A percentile compares a stretch with the other conserved stretches of the same genome.
phyloP scores from a whole-genome alignment of 1,140 invertebrate species.

The Diorhabda carinulata region DNA sequence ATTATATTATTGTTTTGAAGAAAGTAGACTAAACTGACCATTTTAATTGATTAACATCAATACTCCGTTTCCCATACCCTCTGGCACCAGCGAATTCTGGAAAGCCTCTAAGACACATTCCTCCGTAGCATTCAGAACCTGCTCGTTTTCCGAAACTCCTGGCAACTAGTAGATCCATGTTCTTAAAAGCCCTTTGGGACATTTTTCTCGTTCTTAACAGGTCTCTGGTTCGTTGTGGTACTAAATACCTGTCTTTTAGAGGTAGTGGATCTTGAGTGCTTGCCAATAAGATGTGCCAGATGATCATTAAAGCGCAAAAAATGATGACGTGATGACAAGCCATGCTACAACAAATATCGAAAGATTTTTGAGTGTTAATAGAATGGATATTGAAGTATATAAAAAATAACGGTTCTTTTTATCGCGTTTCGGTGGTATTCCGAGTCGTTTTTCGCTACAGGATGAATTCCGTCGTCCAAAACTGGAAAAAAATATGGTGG shows the following conservation, averaged over 20 bases:
- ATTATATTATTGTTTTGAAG: not conserved
- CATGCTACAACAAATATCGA: slow-evolving; percentile 16
- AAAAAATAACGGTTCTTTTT: not conserved
- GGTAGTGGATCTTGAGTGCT: slow-evolving; percentile 5
- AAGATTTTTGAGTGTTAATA: not conserved
- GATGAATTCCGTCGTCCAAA: not conserved
- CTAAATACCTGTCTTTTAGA: slow-evolving; percentile 9
- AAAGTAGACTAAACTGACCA: slow-evolving; percentile 4
- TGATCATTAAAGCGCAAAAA: slow-evolving; percentile 16
- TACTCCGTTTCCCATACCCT: slow-evolving; percentile 11
- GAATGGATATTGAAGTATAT: not conserved
- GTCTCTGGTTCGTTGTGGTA: slow-evolving; percentile 14
- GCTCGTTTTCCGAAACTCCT: slow-evolving; percentile 22
- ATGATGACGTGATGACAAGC: slow-evolving; percentile 20
- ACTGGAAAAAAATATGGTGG: not conserved
- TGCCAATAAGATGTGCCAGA: slow-evolving; percentile 18
- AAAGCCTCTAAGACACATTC: slow-evolving; percentile 4
- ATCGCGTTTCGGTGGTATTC: not conserved
- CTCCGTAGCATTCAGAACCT: slow-evolving; percentile 7
- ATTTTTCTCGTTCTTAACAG: slow-evolving; percentile 19
- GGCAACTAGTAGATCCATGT: slow-evolving; percentile 19
- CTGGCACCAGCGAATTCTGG: slow-evolving; percentile 14
- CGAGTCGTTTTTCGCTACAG: not conserved
- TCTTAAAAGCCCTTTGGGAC: slow-evolving; percentile 15
- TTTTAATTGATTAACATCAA: slow-evolving; percentile 11